Base-by-base conservation (phyloP, 2,888 invertebrate species). In the Prosopocoilus inquinatus region DNA sequence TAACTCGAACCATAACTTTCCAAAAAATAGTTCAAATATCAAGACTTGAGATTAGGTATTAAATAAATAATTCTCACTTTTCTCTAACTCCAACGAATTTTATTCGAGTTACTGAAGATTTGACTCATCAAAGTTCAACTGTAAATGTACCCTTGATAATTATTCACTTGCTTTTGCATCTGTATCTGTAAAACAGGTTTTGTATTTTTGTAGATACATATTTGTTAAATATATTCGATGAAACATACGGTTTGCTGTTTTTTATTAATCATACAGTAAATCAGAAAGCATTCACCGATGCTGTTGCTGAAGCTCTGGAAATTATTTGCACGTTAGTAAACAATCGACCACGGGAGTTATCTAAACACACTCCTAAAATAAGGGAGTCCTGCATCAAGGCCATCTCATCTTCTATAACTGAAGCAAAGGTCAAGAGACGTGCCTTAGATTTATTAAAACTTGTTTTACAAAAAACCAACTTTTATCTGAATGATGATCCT, bases 271-370 rank as follows among this genome's bases (percentile, higher is more conserved):
- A 59, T 32, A 61, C 63, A 9, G 36, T 65, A 9, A 58, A 59
- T 39, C 61, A 62, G 15, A 62, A 63, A 47, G 54, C 57, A 11
- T 72, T 68, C 50, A 67, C 69, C 51, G 58, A 64, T 44, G 59
- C 68, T 13, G 58, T 66, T 32, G 45, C 53, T n/a, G 61, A 62
- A 53, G 63, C 67, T 51, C 60, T 74, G 20, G 72, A 72, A 57
- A 66, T 76, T 47, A 51, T 75, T 12, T 70, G 67, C 58, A 67
- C 69, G 5, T 54, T 75, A 2, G 62, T 73, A 3, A 75, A 71
- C 49, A 74, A 71, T 61, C 72, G 70, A 55, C 51, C 65, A 2
- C 9, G 38, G 5, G 70, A 68, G 64, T 46, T 75, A 15, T 61
- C 67, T 54, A 66, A 64, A 55, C 64, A 72, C 53, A 60, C 72